Base-by-base conservation (phyloP, 2,113 vertebrate species). In the Scolopax mira region DNA sequence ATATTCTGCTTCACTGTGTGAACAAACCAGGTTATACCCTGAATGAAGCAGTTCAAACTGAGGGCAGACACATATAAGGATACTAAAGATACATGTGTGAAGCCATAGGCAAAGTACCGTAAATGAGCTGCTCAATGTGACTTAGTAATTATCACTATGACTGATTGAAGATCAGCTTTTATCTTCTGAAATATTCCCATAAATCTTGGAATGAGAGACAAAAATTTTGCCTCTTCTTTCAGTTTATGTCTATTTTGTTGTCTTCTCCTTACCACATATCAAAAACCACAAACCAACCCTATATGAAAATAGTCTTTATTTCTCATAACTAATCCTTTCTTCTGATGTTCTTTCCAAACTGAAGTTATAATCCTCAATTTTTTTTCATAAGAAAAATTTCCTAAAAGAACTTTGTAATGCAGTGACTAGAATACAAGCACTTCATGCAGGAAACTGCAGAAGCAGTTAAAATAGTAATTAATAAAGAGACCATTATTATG, bases 1-100 rank as follows among this genome's bases (percentile, higher is more conserved):
- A 55, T 41, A 64, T 85, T 71, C 54, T 79, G 23, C 41, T 42
- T 92, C 31, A 71, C 23, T 74, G 55, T 54, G n/a, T 64, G 83
- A 80, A 86, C 25, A 51, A 81, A 14, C 11, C 37, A 58, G 28
- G 28, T 55, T 80, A 60, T 64, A n/a, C 8, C 33, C 21, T 84
- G 49, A 91, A 88, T 72, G 30, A 61, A 94, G 42, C 48, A 93
- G 77, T 93, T 95, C 81, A 89, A 55, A 79, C 67, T 30, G 16
- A 75, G 75, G 86, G 39, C 44, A 94, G 44, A 81, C 18, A 61
- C 39, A 30, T 46, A 33, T 17, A 75, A 80, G 18, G 16, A 51
- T 66, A 55, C 17, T 74, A 31, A 69, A 79, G 46, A 71, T 54
- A 33, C 0, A 1, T 46, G 27, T 62, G 23, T 41, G 49, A 88